Evolutionary conservation across 2,113 vertebrate species (phyloP), one percentile per base, ranked within the genome.

Genomic region (Nyctibius bracteatus): DNA sequence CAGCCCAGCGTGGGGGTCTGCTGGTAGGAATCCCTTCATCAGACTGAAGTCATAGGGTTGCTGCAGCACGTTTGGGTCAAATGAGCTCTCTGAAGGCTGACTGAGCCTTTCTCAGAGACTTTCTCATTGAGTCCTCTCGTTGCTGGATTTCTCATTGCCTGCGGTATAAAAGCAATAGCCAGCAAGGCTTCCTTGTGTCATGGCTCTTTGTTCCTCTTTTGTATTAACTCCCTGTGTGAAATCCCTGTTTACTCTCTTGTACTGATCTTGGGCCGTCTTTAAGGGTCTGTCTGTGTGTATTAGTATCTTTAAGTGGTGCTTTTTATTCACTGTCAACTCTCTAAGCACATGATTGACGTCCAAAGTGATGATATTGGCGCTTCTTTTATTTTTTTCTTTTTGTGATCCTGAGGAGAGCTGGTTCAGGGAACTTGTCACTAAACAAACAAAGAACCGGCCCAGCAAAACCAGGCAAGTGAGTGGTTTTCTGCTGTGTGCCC

Each of bases 1-100:
- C 77, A 61, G 43, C 54, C 52, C 37, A 10, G 24, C 1, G 1
- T 0, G 3, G 67, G 33, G 21, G 1, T 20, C 18, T 58, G 11
- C 30, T 0, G 2, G 22, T 18, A 11, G 43, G 22, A 54, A 31
- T 39, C 27, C 37, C 30, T 52, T 47, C 33, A 6, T 15, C 67
- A 74, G n/a, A 39, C 28, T 9, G 5, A 7, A 58, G 21, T 31
- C 55, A 6, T 1, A 3, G 19, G 18, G 23, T 22, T 80, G 31
- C 44, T 18, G 46, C 35, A 63, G 57, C 27, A 55, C 19, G 21
- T n/a, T 70, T 1, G 7, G 44, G 10, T 84, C 31, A 77, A 71
- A 33, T 4, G 7, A 61, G 51, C 18, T 44, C 46, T 49, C 62
- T 46, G 72, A 49, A 71, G 58, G 44, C 58, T 2, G 1, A 1